Evolutionary conservation across 2,888 invertebrate species (phyloP).

Genomic region (Cephonodes hylas): DNA sequence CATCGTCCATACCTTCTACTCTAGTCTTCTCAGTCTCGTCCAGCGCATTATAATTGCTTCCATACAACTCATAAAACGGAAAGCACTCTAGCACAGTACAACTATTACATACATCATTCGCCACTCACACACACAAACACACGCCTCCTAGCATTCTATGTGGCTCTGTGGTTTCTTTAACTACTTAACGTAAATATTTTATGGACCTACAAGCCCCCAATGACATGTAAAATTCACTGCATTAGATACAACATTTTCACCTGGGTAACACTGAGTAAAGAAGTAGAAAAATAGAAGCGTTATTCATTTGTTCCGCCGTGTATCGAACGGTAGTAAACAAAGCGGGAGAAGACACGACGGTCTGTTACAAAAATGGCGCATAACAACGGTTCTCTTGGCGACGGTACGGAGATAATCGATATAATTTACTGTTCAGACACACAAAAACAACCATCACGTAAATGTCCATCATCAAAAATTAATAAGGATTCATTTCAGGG

Average conservation of each 20-base stretch:
- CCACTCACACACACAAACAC: neutral
- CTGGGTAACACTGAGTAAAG: too few species aligned
- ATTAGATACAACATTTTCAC: too few species aligned
- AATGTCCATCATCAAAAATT: neutral
- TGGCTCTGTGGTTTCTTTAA: neutral
- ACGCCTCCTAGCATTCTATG: neutral
- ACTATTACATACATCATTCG: neutral
- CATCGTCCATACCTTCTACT: neutral
- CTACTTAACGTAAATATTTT: neutral
- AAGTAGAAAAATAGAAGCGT: too few species aligned
- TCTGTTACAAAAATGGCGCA: conserved; percentile 34
- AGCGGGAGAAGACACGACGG: neutral
- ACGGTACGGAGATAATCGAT: conserved; percentile 41
- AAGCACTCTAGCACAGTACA: too few species aligned
- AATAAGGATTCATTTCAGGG: neutral
- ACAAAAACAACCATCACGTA: neutral
- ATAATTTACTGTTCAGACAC: conserved; percentile 5
- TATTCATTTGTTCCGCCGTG: neutral
- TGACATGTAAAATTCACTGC: neutral
- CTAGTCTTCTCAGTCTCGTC: neutral
- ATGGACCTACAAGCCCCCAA: neutral
- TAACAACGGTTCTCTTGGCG: conserved; percentile 49
- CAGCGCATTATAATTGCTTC: neutral
- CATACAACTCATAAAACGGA: neutral
- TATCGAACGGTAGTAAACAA: neutral